Percentiles rank a stretch among this genome's conserved stretches.
These are phyloP conservation scores for Lepidonotus clava DNA, from an alignment of 2,888 invertebrate species.

Conservation along the genomic window DNA sequence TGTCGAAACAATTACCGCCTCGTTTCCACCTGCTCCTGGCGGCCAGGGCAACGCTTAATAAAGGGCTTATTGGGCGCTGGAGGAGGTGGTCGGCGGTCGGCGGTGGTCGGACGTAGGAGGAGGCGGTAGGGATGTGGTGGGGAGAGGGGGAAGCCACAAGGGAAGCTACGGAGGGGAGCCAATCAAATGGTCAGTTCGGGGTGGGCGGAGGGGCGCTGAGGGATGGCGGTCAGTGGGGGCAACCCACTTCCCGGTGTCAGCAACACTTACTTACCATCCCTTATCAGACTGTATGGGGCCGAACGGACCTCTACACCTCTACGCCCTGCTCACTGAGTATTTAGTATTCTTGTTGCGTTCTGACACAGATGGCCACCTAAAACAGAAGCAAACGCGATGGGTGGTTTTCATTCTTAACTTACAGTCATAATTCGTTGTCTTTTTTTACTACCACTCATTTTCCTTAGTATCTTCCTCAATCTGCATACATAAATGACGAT, in stretches of 20 bases:
- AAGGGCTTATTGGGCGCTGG: conserved; percentile 25
- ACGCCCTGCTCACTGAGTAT: too few relatives aligned
- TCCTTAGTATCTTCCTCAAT: too few relatives aligned
- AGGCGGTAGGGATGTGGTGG: not conserved
- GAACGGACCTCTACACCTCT: too few relatives aligned
- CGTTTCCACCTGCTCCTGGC: conserved; percentile 45
- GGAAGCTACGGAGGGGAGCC: conserved; percentile 27
- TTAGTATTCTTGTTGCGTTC: too few relatives aligned
- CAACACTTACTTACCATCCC: not conserved
- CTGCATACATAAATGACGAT: too few relatives aligned
- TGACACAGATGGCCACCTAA: too few relatives aligned
- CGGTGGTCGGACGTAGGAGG: too few relatives aligned
- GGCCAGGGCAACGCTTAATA: conserved; percentile 9
- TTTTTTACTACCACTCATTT: too few relatives aligned
- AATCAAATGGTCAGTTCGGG: conserved; percentile 34
- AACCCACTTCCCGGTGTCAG: not conserved
- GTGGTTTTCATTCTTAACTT: too few relatives aligned
- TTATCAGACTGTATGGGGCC: too few relatives aligned
- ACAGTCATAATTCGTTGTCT: too few relatives aligned
- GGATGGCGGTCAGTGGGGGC: not conserved
- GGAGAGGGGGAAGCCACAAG: not conserved
- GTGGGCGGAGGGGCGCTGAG: not conserved
- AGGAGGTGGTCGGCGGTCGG: not conserved
- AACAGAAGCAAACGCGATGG: too few relatives aligned
- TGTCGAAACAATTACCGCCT: conserved; percentile 39